Conservation (phyloP, 92 coral and sea anemone species). For the Virgularia gustaviana region DNA sequence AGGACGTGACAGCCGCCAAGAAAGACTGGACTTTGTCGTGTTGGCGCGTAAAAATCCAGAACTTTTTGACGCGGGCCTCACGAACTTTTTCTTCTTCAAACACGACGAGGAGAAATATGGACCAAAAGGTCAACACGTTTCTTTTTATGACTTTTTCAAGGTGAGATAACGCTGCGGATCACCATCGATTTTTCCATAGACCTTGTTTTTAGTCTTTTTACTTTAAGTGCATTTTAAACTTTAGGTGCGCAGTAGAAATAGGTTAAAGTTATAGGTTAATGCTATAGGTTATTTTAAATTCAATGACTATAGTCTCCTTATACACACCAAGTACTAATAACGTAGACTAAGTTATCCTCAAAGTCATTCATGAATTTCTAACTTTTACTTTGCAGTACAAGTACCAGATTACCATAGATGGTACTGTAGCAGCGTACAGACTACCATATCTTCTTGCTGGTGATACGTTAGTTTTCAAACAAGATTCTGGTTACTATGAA, state of each 20-base stretch:
- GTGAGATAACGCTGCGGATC: conserved; percentile 16
- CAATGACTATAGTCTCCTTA: background rate
- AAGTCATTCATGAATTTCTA: background rate
- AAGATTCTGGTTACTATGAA: conserved; percentile 85
- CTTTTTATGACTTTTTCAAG: conserved; percentile 94
- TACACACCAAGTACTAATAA: background rate
- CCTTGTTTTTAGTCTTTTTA: background rate
- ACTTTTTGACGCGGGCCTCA: conserved; percentile 83
- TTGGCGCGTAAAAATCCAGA: conserved; percentile 85
- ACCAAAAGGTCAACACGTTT: conserved; percentile 79
- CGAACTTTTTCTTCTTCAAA: conserved; percentile 94
- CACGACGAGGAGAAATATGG: conserved; percentile 93
- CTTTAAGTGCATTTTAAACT: too few species aligned
- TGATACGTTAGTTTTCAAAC: conserved; percentile 80
- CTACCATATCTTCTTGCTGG: conserved; percentile 88
- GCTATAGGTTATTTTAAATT: background rate
- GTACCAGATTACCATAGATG: conserved; percentile 87
- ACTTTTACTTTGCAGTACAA: conserved; percentile 68
- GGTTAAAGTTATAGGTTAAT: background rate
- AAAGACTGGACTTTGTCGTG: conserved; percentile 75
- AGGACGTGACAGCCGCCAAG: conserved; percentile 92
- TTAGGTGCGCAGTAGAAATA: too few species aligned
- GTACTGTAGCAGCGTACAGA: conserved; percentile 96
- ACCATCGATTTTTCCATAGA: background rate
- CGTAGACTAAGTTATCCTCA: background rate